Evolutionary conservation across 1,140 invertebrate species (phyloP), one percentile per base, ranked within the genome.

Genomic region (Helicoverpa armigera): DNA sequence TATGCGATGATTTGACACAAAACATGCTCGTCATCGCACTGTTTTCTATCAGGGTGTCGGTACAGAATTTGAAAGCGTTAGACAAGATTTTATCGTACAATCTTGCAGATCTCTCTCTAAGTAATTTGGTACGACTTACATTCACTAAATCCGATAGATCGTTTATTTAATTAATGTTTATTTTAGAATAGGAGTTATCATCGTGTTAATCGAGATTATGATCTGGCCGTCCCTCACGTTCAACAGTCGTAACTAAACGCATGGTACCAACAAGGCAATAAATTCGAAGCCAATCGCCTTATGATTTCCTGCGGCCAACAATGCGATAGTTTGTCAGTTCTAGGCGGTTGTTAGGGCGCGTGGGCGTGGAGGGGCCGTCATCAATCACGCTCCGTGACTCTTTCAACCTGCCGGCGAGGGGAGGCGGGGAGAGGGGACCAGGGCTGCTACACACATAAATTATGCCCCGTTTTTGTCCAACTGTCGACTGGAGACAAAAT

Each of bases 331-430:
- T 91, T 90, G 91, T 92, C 90, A 91, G 89, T 87, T 92, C 90
- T 92, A 91, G 86, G 85, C 86, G 83, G 85, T 90, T 90, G 88
- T 90, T 88, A 88, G 85, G 86, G 81, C 87, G 86, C 84, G 90
- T 90, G 89, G 93, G 90, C 84, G 91, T 87, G 78, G 81, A 80
- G 76, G 82, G 76, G 80, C 86, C 84, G 86, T 90, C 94, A 95
- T 95, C 94, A 93, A 95, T 95, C 94, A 95, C 91, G 72, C 91
- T 81, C 78, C 90, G 87, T 92, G 94, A 94, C 94, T 95, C 93
- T 94, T 94, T 94, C 94, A 95, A 95, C 93, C 94, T 94, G 94
- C 93, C 91, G 94, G 86, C 90, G 82, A 54, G 75, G 78, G 83
- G 85, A 76, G 29, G 60, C 16, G 82, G 50, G 58, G 77, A 53